Evolutionary conservation across 2,888 invertebrate species (phyloP).

Genomic region (Octonoba sinensis): DNA sequence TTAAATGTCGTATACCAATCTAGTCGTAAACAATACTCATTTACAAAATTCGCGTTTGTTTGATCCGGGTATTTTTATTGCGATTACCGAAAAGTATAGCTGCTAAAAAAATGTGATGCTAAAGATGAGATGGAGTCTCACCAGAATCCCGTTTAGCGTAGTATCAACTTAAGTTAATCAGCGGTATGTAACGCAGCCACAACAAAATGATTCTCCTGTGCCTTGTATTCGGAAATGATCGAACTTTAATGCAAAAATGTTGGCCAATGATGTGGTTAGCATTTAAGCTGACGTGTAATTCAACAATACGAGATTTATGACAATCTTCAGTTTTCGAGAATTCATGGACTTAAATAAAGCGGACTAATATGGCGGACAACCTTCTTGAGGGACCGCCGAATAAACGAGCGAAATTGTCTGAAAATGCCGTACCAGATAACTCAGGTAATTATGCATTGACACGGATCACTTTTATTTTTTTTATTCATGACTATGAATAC

Average conservation of each 20-base stretch:
- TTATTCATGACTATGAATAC: too few relatives aligned
- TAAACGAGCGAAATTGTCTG: slow-evolving; percentile 70
- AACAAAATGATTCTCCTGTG: slow-evolving; percentile 51
- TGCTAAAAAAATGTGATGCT: background rate
- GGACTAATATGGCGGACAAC: slow-evolving; percentile 70
- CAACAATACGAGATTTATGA: slow-evolving; percentile 21
- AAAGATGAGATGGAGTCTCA: slow-evolving; percentile 40
- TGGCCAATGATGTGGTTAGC: slow-evolving; percentile 38
- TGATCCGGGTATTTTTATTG: background rate
- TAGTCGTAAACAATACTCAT: background rate
- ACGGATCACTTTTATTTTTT: too few relatives aligned
- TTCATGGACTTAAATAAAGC: slow-evolving; percentile 13
- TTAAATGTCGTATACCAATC: background rate
- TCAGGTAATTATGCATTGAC: slow-evolving; percentile 63
- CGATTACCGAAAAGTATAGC: too few relatives aligned
- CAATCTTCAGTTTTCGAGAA: slow-evolving; percentile 58
- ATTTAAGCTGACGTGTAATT: slow-evolving; percentile 8
- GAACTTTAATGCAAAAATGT: slow-evolving; percentile 46
- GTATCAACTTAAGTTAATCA: slow-evolving; percentile 46
- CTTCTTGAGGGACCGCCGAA: slow-evolving; percentile 71
- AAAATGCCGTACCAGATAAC: slow-evolving; percentile 62
- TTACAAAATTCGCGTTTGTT: background rate
- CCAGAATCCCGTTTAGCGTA: slow-evolving; percentile 31
- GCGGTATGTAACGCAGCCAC: slow-evolving; percentile 38
- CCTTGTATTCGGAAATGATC: slow-evolving; percentile 47